A percentile compares a stretch with the other conserved stretches of the same genome.
Evolutionary conservation across 2,113 vertebrate species (phyloP).

Genomic region (Pseudorasbora parva): DNA sequence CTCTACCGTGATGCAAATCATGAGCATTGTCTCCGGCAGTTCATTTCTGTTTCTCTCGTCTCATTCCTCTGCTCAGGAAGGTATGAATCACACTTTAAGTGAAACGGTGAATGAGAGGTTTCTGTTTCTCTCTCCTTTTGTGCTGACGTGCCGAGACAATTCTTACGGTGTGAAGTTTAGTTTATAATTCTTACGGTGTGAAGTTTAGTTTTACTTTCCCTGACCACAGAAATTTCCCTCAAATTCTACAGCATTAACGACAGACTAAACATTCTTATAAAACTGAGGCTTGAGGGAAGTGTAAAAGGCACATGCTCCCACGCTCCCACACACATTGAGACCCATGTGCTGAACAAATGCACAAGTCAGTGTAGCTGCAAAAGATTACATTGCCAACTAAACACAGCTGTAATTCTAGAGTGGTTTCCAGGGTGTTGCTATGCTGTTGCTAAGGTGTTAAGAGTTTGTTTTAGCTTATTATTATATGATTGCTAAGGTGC

Average conservation of each 20-base stretch:
- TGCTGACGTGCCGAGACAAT: not conserved
- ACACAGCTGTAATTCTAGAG: not conserved
- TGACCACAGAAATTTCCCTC: constrained; percentile 16
- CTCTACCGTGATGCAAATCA: constrained; percentile 28
- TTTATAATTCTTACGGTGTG: not conserved
- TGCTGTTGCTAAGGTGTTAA: not conserved
- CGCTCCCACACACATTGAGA: not conserved
- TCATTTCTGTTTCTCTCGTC: constrained; percentile 23
- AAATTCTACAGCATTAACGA: constrained; percentile 19
- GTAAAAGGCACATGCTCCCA: not conserved
- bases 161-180: constrained; percentile 8
- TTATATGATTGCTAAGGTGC: too few relatives aligned
- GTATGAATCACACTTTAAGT: constrained; percentile 32
- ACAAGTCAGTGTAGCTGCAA: not conserved
- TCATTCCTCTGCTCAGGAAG: constrained; percentile 13
- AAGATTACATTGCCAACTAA: not conserved
- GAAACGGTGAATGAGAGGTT: constrained; percentile 15
- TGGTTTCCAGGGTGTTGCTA: not conserved
- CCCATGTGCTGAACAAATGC: constrained; percentile 6
- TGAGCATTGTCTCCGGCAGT: constrained; percentile 2
- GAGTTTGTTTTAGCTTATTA: too few relatives aligned
- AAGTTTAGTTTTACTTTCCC: constrained; percentile 2
- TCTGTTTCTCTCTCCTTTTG: not conserved
- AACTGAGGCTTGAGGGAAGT: constrained; percentile 3
- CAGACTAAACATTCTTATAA: constrained; percentile 42